Percentiles rank a stretch among this genome's conserved stretches.
Evolutionary conservation across 1,140 invertebrate genomes (phyloP).

Genomic region (Mya arenaria): DNA sequence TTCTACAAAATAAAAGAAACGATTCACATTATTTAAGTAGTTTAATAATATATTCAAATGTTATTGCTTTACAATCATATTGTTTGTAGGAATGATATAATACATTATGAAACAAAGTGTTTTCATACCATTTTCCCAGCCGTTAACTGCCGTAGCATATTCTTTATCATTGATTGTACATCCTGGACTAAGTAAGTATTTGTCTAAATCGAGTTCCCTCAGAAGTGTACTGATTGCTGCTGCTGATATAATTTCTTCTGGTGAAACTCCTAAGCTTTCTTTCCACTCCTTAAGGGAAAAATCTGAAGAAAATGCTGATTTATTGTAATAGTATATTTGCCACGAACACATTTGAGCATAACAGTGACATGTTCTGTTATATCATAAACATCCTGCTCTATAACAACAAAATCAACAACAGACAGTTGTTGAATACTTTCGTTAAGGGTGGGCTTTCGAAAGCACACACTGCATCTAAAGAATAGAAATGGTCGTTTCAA

Average conservation of each 20-base stretch:
- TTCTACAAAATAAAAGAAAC: constrained; percentile 1
- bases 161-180: not conserved
- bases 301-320: not conserved
- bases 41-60: not conserved
- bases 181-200: not conserved
- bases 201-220: not conserved
- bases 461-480: no score
- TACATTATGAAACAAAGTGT: not conserved
- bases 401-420: no score
- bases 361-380: no score
- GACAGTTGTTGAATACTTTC: no score
- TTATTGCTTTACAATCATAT: not conserved
- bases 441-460: no score
- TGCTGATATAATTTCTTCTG: not conserved
- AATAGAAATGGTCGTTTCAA: no score
- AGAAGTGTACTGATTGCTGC: constrained; percentile 6
- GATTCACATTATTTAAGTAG: not conserved
- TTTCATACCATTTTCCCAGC: constrained; percentile 2
- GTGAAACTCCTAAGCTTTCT: not conserved
- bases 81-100: not conserved
- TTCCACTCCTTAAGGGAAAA: constrained; percentile 15
- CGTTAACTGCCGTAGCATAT: not conserved
- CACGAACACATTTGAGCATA: not conserved
- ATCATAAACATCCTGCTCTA: no score
- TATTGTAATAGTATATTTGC: not conserved